Evolutionary conservation across 2,113 vertebrate genomes (phyloP).

Genomic region (Phyllostomus hastatus): DNA sequence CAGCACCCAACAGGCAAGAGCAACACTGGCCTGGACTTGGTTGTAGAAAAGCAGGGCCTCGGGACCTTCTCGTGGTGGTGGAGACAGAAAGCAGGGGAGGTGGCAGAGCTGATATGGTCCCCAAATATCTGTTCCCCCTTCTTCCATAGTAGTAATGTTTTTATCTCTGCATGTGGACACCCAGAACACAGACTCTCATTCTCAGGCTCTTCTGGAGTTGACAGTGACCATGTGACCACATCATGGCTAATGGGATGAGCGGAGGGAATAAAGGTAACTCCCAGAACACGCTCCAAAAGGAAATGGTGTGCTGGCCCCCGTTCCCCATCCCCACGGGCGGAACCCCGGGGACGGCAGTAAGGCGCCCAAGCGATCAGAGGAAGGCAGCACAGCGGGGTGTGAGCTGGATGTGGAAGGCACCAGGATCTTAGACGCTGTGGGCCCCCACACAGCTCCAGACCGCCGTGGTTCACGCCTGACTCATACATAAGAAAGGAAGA

Average conservation of each 20-base stretch:
- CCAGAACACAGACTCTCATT: background rate
- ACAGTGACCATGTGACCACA: background rate
- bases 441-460: background rate
- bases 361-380: background rate
- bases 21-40: background rate
- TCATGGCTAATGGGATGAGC: background rate
- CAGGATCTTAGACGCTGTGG: background rate
- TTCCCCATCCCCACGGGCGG: background rate
- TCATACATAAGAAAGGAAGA: background rate
- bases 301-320: background rate
- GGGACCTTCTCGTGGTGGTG: too few species aligned
- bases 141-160: background rate
- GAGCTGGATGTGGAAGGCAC: background rate
- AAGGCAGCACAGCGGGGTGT: accelerated
- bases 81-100: background rate
- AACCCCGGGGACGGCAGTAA: too few species aligned
- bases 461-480: background rate
- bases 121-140: background rate
- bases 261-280: too few species aligned
- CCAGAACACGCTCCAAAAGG: background rate
- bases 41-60: background rate
- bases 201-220: background rate
- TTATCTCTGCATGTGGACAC: background rate
- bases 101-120: background rate
- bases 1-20: background rate